Evolutionary conservation across 2,888 invertebrate species (phyloP).

Genomic region (Euproctis similis): DNA sequence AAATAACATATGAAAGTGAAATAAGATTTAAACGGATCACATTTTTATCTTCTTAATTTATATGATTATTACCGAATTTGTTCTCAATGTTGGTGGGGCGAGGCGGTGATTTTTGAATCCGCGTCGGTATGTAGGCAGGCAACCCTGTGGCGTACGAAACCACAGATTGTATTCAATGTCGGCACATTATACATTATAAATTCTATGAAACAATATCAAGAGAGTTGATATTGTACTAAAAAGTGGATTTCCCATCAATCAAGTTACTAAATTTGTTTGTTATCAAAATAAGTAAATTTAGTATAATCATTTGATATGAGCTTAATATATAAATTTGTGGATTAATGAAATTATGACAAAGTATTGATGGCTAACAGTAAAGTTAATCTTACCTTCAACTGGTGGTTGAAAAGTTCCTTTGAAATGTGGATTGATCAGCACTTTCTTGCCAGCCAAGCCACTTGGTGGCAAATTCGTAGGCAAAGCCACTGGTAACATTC

Average conservation of each 20-base stretch:
- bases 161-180: too few relatives aligned
- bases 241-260: too few relatives aligned
- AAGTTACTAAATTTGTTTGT: too few relatives aligned
- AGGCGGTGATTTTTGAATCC: constrained; percentile 60
- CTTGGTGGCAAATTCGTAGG: constrained; percentile 46
- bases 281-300: too few relatives aligned
- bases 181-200: too few relatives aligned
- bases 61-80: constrained; percentile 62
- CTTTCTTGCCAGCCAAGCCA: constrained; percentile 75
- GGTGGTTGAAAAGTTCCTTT: constrained; percentile 76
- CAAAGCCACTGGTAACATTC: constrained; percentile 57
- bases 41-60: too few relatives aligned
- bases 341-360: neutral
- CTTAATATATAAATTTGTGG: too few relatives aligned
- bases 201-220: too few relatives aligned
- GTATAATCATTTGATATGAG: too few relatives aligned
- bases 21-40: constrained; percentile 4
- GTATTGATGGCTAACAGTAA: neutral
- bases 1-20: too few relatives aligned
- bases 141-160: too few relatives aligned
- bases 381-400: constrained; percentile 56
- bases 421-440: constrained; percentile 81
- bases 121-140: constrained; percentile 60
- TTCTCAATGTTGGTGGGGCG: constrained; percentile 53
- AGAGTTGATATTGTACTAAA: too few relatives aligned